phyloP scores from a whole-genome alignment of 1,140 invertebrate species.

The Episyrphus balteatus region DNA sequence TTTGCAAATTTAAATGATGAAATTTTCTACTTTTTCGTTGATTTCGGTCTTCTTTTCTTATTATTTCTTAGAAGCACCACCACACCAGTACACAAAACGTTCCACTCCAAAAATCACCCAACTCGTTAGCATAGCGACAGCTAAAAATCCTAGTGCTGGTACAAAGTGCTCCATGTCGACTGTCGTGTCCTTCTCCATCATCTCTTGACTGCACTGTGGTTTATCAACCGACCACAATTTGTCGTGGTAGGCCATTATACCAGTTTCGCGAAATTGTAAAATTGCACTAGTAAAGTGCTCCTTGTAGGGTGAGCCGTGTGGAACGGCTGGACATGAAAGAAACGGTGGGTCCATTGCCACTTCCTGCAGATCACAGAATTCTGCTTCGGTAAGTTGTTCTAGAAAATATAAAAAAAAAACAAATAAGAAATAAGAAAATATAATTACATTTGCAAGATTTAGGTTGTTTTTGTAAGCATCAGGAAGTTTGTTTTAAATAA shows the following conservation, averaged over 20 bases:
- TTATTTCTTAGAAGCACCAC: no score
- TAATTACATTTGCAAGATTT: no score
- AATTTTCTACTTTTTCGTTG: no score
- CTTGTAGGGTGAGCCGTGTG: constrained; percentile 20
- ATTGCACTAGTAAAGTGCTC: constrained; percentile 18
- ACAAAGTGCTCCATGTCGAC: constrained; percentile 28
- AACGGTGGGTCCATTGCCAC: constrained; percentile 14
- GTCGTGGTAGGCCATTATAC: constrained; percentile 19
- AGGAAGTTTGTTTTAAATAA: no score
- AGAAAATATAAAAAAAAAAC: neutral
- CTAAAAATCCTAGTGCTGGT: constrained; percentile 19
- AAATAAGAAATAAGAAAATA: no score
- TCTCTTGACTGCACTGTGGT: constrained; percentile 19
- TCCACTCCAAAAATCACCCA: constrained; percentile 16
- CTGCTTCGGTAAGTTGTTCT: constrained; percentile 11
- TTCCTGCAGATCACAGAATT: constrained; percentile 29
- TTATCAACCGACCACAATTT: constrained; percentile 15
- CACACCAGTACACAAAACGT: no score
- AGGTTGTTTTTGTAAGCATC: no score
- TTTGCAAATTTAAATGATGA: no score
- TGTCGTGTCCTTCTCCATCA: constrained; percentile 13
- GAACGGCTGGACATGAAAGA: constrained; percentile 4
- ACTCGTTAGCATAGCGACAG: constrained; percentile 18
- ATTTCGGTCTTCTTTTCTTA: no score
- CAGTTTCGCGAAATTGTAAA: constrained; percentile 13